Conservation (phyloP, 2,797 vertebrate genomes). For the Schizothorax lantsangensis region DNA sequence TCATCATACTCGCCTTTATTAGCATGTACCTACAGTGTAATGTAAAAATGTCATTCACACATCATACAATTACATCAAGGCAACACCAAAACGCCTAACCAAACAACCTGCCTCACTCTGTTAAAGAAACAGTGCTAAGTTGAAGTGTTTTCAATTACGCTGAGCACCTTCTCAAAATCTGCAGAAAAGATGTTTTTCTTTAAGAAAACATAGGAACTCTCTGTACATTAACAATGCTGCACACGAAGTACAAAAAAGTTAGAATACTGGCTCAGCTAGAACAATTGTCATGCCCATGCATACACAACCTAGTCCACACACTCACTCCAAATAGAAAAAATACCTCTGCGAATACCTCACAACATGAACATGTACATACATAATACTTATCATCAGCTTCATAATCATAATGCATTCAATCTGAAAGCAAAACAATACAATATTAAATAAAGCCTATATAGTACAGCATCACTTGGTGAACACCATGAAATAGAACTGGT, state of each 20-base stretch:
- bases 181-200: conserved; percentile 17
- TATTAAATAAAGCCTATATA: conserved; percentile 56
- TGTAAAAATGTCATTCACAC: conserved; percentile 42
- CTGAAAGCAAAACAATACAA: conserved; percentile 44
- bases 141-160: not conserved
- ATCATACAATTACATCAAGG: conserved; percentile 28
- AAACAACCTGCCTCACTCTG: conserved; percentile 6
- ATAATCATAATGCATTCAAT: conserved; percentile 47
- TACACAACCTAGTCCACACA: conserved; percentile 37
- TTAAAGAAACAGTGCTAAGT: conserved; percentile 2
- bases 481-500: conserved; percentile 36
- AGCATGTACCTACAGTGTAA: conserved; percentile 17
- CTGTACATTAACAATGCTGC: conserved; percentile 54
- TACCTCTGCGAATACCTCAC: conserved; percentile 21
- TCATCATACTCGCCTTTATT: conserved; percentile 27
- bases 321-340: conserved; percentile 48
- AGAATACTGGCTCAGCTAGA: conserved; percentile 54
- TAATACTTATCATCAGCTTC: conserved; percentile 36
- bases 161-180: conserved; percentile 32
- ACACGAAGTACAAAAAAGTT: conserved; percentile 57
- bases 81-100: conserved; percentile 23
- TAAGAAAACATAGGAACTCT: conserved; percentile 44
- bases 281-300: conserved; percentile 56
- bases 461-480: conserved; percentile 35
- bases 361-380: conserved; percentile 43